Evolutionary conservation across 2,113 vertebrate species (phyloP).

Genomic region (Phocoena phocoena): DNA sequence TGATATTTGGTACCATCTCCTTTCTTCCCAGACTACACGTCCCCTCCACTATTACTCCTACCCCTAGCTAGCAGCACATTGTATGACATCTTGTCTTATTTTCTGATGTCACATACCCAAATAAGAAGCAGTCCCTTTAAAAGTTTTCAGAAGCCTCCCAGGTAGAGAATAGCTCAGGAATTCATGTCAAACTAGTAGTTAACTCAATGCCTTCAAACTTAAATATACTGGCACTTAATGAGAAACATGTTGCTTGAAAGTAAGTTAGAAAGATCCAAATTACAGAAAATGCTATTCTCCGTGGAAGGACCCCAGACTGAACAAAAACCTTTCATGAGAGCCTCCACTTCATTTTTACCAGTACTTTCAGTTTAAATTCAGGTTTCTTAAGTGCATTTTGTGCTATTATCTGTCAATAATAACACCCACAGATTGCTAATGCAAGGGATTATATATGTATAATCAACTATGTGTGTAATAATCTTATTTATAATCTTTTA

Average conservation of each 20-base stretch:
- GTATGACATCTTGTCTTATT: not conserved
- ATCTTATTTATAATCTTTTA: not conserved
- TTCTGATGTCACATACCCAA: not conserved
- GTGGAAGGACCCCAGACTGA: not conserved
- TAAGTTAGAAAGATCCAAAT: not conserved
- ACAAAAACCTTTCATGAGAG: not conserved
- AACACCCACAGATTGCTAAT: not conserved
- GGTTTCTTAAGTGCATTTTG: not conserved
- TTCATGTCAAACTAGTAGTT: not conserved
- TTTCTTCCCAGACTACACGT: not conserved
- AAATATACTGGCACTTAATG: not conserved
- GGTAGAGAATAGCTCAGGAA: not conserved
- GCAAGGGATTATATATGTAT: not conserved
- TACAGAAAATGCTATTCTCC: not conserved
- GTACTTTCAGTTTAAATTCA: not conserved
- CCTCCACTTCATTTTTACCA: not conserved
- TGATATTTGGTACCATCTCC: not conserved
- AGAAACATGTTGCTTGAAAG: slow-evolving; percentile 1
- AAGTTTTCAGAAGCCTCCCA: not conserved
- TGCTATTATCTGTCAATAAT: not conserved
- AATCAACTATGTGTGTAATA: not conserved
- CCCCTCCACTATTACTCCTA: not conserved
- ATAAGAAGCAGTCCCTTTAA: not conserved
- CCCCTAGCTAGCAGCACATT: not conserved
- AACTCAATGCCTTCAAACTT: not conserved